Evolutionary conservation across 2,113 vertebrate genomes (phyloP).

Genomic region (Melanotaenia duboulayi): DNA sequence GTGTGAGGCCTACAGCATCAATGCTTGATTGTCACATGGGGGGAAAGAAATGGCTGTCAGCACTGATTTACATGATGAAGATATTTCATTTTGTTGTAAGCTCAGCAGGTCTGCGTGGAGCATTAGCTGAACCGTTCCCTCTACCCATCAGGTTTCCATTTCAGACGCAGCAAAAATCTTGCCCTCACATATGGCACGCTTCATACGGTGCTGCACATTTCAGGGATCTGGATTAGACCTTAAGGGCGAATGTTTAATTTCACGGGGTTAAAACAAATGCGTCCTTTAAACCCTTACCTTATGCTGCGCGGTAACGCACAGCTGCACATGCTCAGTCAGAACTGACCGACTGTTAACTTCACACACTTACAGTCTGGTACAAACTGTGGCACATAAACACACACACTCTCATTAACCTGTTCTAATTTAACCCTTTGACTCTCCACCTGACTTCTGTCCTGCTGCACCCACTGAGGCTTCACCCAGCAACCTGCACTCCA

Average conservation of each 20-base stretch:
- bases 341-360: constrained; percentile 28
- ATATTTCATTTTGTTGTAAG: constrained; percentile 45
- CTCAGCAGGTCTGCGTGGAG: constrained; percentile 25
- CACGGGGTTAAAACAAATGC: constrained; percentile 44
- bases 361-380: constrained; percentile 31
- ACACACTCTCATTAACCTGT: constrained; percentile 58
- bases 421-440: constrained; percentile 70
- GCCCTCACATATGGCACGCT: not conserved
- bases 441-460: constrained; percentile 56
- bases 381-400: constrained; percentile 34
- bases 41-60: constrained; percentile 37
- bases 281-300: constrained; percentile 56
- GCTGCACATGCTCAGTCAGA: constrained; percentile 23
- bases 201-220: constrained; percentile 11
- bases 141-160: constrained; percentile 3
- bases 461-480: constrained; percentile 33
- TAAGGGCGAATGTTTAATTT: constrained; percentile 31
- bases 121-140: constrained; percentile 17
- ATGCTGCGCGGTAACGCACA: constrained; percentile 11
- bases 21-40: constrained; percentile 3
- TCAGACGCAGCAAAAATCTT: not conserved
- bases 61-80: constrained; percentile 61
- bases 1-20: constrained; percentile 69
- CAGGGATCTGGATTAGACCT: constrained; percentile 18
- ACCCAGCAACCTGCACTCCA: constrained; percentile 58